Evolutionary conservation across 2,113 vertebrate species (phyloP).

Genomic region (Bos indicus): DNA sequence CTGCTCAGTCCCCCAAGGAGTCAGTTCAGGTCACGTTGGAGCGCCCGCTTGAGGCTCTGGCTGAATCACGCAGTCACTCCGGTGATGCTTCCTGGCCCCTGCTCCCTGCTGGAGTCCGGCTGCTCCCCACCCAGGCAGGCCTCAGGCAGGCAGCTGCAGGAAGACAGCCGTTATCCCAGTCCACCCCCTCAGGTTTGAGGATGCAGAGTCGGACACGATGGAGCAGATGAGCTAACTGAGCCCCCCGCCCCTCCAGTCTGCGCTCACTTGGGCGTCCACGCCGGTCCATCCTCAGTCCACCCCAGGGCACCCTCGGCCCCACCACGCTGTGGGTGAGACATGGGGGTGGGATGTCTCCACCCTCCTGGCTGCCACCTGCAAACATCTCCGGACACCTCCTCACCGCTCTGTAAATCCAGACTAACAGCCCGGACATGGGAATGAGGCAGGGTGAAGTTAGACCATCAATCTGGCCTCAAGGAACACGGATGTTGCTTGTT

Average conservation of each 20-base stretch:
- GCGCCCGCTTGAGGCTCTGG: accelerated
- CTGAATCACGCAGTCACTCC: accelerated
- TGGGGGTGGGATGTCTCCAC: accelerated
- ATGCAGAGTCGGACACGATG: accelerated
- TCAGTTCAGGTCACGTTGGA: accelerated
- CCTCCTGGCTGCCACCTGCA: neutral
- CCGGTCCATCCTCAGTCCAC: accelerated
- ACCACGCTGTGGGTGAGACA: neutral
- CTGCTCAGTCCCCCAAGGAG: accelerated
- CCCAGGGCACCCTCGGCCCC: neutral
- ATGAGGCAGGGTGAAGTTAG: neutral
- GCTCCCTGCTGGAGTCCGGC: neutral
- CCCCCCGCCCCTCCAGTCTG: accelerated
- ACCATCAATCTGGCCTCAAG: neutral
- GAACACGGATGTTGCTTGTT: neutral
- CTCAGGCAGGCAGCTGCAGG: accelerated
- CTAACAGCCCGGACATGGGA: accelerated
- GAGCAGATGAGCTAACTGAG: neutral
- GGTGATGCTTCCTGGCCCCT: neutral
- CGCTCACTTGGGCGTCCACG: accelerated
- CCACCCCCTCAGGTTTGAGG: neutral
- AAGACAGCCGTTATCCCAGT: accelerated
- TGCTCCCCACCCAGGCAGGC: neutral
- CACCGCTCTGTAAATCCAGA: neutral
- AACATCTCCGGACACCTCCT: neutral